Percentiles rank a stretch among this genome's conserved stretches.
Conservation (phyloP, 64 coral and sea anemone species). For the Trachythela sp. region DNA sequence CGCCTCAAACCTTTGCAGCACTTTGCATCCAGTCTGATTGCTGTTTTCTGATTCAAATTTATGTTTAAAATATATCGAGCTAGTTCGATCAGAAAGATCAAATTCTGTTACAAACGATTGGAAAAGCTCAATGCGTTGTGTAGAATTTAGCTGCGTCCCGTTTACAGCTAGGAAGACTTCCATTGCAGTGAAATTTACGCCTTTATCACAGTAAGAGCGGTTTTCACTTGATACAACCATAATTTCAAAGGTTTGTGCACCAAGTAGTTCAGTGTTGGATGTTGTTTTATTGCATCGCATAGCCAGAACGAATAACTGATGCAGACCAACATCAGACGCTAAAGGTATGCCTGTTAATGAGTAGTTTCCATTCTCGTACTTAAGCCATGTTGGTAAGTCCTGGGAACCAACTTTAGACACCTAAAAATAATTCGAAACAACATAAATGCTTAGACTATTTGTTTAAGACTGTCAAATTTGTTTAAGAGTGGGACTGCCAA, state of each 20-base stretch:
- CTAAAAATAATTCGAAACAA: background rate
- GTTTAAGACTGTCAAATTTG: too few relatives aligned
- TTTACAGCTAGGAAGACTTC: background rate
- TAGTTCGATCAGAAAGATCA: background rate
- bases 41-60: background rate
- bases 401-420: background rate
- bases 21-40: background rate
- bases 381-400: background rate
- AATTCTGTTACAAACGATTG: background rate
- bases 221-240: background rate
- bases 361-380: background rate
- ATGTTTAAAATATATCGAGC: background rate
- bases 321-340: background rate
- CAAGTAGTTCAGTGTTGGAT: background rate
- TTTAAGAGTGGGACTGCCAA: too few relatives aligned
- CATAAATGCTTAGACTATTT: background rate
- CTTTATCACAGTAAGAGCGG: background rate
- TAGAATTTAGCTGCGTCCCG: background rate
- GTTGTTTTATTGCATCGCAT: background rate
- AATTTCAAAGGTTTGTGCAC: background rate
- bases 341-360: background rate
- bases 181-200: background rate
- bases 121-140: background rate
- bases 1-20: background rate
- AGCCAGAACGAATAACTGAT: background rate